Evolutionary conservation across 2,113 vertebrate species (phyloP), one percentile per base, ranked within the genome.

Genomic region (Pionites leucogaster): DNA sequence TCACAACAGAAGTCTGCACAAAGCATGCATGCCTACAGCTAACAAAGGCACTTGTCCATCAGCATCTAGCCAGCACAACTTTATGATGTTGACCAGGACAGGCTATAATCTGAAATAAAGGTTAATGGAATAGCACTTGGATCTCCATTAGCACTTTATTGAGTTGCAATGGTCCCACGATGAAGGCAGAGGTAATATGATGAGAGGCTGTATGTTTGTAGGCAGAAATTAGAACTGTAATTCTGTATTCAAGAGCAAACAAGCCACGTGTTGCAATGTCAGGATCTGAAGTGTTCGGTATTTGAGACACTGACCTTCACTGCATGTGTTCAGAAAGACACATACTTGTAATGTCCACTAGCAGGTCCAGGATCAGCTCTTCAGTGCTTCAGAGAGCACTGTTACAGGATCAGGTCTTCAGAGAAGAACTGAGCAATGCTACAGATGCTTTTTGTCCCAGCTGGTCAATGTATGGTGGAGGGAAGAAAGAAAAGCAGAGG

Each of bases 71-170:
- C 82, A 78, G 64, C 33, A 79, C 7, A 77, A 11, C 27, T 50
- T 85, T 47, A 11, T 80, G 49, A 33, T 41, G 42, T 37, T 64
- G 37, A 59, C 37, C 39, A 59, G 63, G 31, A 17, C 65, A 81
- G 39, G n/a, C 44, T 69, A 11, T 72, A 59, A 72, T 41, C 49
- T 85, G 41, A 25, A 95, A 64, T 31, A 65, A 75, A 81, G 42
- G 39, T 33, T 78, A 86, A 84, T 64, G 86, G 74, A 95, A 62
- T 60, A 91, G 41, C 65, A 82, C 68, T 86, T 84, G 37, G 14
- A 47, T 55, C 60, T 87, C 77, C 77, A 62, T 92, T 89, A 92
- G 70, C 47, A 55, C 69, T 84, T 93, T 42, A 86, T 10, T 91
- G 87, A 95, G 44, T 86, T 95, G 62, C 70, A 86, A 29, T 25